Percentiles rank a stretch among this genome's conserved stretches.
These are phyloP conservation scores for Pseudorhombus dupliciocellatus DNA, from an alignment of 2,113 vertebrate genomes.

Conservation along the genomic window DNA sequence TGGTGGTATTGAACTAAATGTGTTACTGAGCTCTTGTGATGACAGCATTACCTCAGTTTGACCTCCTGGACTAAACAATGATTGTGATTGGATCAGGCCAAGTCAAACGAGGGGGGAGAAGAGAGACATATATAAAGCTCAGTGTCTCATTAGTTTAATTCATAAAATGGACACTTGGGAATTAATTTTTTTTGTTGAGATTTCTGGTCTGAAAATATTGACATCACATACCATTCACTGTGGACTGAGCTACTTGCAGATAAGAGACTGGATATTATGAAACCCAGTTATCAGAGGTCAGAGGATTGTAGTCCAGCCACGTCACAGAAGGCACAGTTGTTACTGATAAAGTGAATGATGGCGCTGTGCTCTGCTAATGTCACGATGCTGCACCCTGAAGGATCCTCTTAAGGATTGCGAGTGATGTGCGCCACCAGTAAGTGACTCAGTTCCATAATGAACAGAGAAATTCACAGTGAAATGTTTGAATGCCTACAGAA, in stretches of 20 bases:
- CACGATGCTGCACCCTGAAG: too few relatives aligned
- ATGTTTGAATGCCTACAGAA: too few relatives aligned
- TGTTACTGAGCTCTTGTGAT: conserved; percentile 6
- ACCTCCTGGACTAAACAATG: conserved; percentile 41
- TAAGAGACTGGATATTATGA: background rate
- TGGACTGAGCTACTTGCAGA: background rate
- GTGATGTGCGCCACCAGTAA: too few relatives aligned
- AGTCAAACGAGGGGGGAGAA: background rate
- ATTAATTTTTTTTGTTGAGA: background rate
- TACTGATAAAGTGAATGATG: too few relatives aligned
- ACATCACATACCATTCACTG: background rate
- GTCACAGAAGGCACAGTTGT: too few relatives aligned
- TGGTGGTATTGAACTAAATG: conserved; percentile 45
- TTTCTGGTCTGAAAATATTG: background rate
- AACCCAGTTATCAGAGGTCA: too few relatives aligned
- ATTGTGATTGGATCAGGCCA: conserved; percentile 10
- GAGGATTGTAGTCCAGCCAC: too few relatives aligned
- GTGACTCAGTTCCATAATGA: too few relatives aligned
- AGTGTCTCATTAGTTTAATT: background rate
- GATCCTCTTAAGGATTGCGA: too few relatives aligned
- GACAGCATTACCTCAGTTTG: conserved; percentile 38
- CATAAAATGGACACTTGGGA: background rate
- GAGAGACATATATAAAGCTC: background rate
- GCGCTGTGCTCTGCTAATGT: too few relatives aligned
- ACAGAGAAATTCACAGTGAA: too few relatives aligned